Evolutionary conservation across 2,888 invertebrate species (phyloP).

Genomic region (Caenorhabditis wallacei): DNA sequence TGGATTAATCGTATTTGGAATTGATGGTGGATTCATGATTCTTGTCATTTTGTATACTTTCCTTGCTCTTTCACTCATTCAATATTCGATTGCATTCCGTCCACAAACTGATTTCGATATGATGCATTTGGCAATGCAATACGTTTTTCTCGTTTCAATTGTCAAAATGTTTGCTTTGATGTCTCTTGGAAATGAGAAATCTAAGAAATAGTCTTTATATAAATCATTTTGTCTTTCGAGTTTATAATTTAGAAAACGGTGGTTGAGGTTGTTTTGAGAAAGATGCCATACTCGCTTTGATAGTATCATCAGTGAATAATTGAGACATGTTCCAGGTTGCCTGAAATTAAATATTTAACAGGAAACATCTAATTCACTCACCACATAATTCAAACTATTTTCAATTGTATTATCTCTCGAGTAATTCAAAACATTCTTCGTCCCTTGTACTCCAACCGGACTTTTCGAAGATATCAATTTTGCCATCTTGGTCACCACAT

Average conservation of each 20-base stretch:
- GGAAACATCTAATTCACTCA: conserved; percentile 2
- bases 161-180: conserved; percentile 51
- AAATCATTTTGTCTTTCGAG: background rate
- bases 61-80: conserved; percentile 42
- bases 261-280: conserved; percentile 64
- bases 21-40: conserved; percentile 31
- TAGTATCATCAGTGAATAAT: conserved; percentile 92
- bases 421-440: conserved; percentile 90
- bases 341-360: conserved; percentile 85
- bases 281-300: conserved; percentile 89
- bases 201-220: background rate
- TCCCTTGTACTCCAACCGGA: conserved; percentile 95
- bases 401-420: conserved; percentile 92
- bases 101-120: conserved; percentile 39
- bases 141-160: conserved; percentile 43
- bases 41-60: conserved; percentile 37
- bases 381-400: conserved; percentile 87
- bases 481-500: conserved; percentile 86
- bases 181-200: conserved; percentile 32
- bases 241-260: conserved; percentile 65
- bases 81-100: conserved; percentile 44
- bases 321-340: conserved; percentile 90
- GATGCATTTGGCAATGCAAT: conserved; percentile 51
- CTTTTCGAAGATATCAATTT: conserved; percentile 91
- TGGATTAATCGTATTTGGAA: conserved; percentile 7